Conservation (phyloP, 2,113 vertebrate species). For the Hypanus sabinus region DNA sequence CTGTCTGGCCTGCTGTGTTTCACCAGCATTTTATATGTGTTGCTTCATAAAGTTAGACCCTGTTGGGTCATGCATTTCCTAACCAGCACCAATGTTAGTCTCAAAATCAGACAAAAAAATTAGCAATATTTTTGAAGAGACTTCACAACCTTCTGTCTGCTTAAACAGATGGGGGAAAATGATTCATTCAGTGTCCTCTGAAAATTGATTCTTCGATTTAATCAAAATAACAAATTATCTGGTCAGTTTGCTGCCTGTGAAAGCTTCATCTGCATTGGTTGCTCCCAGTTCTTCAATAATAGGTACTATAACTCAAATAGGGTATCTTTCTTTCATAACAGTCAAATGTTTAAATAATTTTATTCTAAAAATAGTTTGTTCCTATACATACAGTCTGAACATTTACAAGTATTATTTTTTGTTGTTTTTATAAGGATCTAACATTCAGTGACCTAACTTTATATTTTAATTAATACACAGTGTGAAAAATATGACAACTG, state of each 20-base stretch:
- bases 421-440: not conserved
- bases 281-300: not conserved
- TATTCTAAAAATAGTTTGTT: not conserved
- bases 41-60: not conserved
- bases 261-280: not conserved
- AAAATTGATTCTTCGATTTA: not conserved
- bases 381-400: not conserved
- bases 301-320: not conserved
- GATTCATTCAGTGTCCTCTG: not conserved
- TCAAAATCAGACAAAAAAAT: not conserved
- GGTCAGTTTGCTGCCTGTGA: not conserved
- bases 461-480: not conserved
- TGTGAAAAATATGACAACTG: not conserved
- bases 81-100: no score
- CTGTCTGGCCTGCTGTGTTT: no score
- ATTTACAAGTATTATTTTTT: not conserved
- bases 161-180: not conserved
- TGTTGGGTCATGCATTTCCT: not conserved
- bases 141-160: not conserved
- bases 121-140: not conserved
- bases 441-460: not conserved
- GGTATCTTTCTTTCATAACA: not conserved
- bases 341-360: not conserved
- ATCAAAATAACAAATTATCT: not conserved
- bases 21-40: no score